Evolutionary conservation across 1,140 invertebrate species (phyloP), one percentile per base, ranked within the genome.

Genomic region (Eurosta solidaginis): DNA sequence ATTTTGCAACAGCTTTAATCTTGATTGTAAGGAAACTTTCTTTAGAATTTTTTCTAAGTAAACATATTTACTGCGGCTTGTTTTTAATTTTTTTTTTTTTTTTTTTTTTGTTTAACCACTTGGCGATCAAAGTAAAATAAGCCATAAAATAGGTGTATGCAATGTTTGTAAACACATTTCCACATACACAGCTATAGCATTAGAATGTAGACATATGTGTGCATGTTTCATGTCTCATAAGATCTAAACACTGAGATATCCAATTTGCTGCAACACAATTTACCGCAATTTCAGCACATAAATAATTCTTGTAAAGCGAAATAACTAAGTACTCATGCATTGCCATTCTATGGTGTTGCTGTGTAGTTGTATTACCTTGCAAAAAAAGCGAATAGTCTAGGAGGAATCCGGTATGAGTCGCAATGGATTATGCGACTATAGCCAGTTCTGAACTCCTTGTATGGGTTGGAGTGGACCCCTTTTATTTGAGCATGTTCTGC

Each of bases 261-360:
- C 75, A 76, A 76, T 76, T 76, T 76, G 47, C 75, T 76, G 49
- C 75, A 76, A 76, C 47, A 40, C 75, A 76, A 76, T 52, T 76
- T 76, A 52, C 59, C 50, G 52, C 75, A 76, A 76, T 76, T 76
- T 54, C 52, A 76, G 49, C 29, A 54, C 75, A 76, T 76, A 76
- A 76, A 76, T 76, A 76, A 76, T 76, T 76, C 74, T 22, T 6
- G 33, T 40, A 33, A 4, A 52, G 59, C 59, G 59, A 68, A 14
- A 0, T 68, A 36, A 40, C 12, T 68, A n/a, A 20, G 33, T 68
- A 22, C 49, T 10, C 20, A 52, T 2, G 49, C 20, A 49, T 12
- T 49, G 49, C 49, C 17, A 52, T 52, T 22, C 22, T n/a, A 52
- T 20, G 9, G 59, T 40, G 6, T 68, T 29, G n/a, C 9, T 68